Conservation (phyloP, 1,140 invertebrate genomes). For the Tetranychus cinnabarinus region DNA sequence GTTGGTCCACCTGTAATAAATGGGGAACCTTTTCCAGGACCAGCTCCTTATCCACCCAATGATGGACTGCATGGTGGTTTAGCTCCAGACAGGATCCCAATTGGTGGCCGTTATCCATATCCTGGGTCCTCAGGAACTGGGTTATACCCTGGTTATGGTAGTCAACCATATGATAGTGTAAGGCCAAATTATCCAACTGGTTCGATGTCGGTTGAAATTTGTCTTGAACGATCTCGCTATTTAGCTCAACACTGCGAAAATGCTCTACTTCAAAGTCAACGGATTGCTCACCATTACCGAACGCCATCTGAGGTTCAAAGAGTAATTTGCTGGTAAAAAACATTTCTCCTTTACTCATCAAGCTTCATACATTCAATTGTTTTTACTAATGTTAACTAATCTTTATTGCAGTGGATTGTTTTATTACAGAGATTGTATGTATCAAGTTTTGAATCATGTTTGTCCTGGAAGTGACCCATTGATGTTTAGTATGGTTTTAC, state of each 20-base stretch:
- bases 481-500: neutral
- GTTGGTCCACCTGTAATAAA: neutral
- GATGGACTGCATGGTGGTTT: neutral
- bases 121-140: too few species aligned
- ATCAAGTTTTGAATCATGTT: neutral
- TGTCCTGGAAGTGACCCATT: neutral
- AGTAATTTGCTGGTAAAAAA: conserved; percentile 6
- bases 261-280: conserved; percentile 4
- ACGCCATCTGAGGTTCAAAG: conserved; percentile 6
- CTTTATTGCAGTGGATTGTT: neutral
- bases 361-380: too few species aligned
- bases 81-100: too few species aligned
- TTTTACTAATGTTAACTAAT: too few species aligned
- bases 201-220: neutral
- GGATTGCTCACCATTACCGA: conserved; percentile 1
- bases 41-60: neutral
- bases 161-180: too few species aligned
- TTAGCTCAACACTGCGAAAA: conserved; percentile 3
- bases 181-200: neutral
- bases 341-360: too few species aligned
- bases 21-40: neutral
- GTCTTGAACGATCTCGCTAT: neutral
- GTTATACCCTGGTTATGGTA: too few species aligned
- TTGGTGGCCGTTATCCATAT: too few species aligned
- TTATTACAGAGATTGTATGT: neutral